These are phyloP conservation scores for Antitype chi DNA, from an alignment of 2,888 invertebrate genomes.

Conservation along the genomic window DNA sequence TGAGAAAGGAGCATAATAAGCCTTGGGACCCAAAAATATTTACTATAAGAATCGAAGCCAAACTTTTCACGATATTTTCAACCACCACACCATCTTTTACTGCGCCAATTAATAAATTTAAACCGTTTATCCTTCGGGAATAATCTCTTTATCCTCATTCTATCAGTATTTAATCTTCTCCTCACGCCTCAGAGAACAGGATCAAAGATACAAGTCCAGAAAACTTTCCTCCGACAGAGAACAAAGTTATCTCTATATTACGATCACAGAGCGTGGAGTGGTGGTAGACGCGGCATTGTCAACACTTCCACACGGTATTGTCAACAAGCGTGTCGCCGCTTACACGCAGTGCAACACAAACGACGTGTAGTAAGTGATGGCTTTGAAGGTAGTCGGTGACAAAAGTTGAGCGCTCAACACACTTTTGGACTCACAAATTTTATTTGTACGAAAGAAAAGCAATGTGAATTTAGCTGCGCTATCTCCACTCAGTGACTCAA, in stretches of 20 bases:
- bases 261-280: background rate
- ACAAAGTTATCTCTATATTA: slow-evolving; percentile 15
- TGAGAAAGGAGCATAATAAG: background rate
- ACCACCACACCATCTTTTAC: background rate
- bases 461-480: no score
- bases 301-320: background rate
- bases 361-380: background rate
- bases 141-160: slow-evolving; percentile 26
- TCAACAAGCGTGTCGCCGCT: background rate
- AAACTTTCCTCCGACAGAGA: slow-evolving; percentile 9
- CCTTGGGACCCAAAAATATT: background rate
- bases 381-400: background rate
- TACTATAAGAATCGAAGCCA: background rate
- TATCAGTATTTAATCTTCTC: slow-evolving; percentile 25
- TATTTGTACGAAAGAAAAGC: no score
- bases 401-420: background rate
- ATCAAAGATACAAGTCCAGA: slow-evolving; percentile 28
- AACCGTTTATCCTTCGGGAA: slow-evolving; percentile 2
- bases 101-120: slow-evolving; percentile 17
- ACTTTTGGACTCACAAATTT: background rate
- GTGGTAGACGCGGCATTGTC: background rate
- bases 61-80: background rate
- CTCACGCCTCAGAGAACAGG: slow-evolving; percentile 16
- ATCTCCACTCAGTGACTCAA: no score
- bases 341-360: background rate